Conservation (phyloP, 2,888 invertebrate species). For the Drosophila multiciliata region DNA sequence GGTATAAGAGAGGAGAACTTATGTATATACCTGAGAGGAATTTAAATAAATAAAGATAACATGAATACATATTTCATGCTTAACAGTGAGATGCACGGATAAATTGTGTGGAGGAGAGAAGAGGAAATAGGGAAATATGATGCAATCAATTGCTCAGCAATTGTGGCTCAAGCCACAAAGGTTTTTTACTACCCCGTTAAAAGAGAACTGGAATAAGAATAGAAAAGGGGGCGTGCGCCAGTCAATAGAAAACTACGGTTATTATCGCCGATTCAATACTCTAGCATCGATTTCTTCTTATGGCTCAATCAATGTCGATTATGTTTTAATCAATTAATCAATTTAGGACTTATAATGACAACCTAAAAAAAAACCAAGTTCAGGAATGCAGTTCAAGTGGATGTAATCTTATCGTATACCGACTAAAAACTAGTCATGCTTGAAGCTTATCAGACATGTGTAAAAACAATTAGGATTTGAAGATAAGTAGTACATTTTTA, state of each 20-base stretch:
- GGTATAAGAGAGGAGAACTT: slow-evolving; percentile 8
- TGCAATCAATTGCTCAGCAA: slow-evolving; percentile 24
- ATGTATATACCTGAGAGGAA: neutral
- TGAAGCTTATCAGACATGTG: neutral
- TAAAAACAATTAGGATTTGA: neutral
- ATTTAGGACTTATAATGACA: neutral
- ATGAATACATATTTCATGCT: neutral
- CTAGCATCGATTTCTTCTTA: neutral
- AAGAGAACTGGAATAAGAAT: slow-evolving; percentile 14
- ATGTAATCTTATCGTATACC: neutral
- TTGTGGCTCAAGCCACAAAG: slow-evolving; percentile 1
- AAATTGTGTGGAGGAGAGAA: slow-evolving; percentile 30
- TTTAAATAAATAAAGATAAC: neutral
- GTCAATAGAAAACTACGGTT: neutral
- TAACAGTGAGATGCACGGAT: slow-evolving; percentile 4
- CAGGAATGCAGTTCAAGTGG: neutral
- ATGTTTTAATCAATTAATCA: neutral
- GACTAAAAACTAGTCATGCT: neutral
- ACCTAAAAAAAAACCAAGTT: neutral
- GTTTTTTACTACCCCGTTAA: slow-evolving; percentile 3
- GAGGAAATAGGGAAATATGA: slow-evolving; percentile 13
- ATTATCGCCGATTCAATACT: slow-evolving; percentile 25
- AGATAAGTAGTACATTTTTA: neutral
- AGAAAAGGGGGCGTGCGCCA: slow-evolving; percentile 52
- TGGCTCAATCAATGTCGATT: neutral